Base-by-base conservation (phyloP, 35 echinoderm and acorn worm genomes). In the Hemicentrotus pulcherrimus region DNA sequence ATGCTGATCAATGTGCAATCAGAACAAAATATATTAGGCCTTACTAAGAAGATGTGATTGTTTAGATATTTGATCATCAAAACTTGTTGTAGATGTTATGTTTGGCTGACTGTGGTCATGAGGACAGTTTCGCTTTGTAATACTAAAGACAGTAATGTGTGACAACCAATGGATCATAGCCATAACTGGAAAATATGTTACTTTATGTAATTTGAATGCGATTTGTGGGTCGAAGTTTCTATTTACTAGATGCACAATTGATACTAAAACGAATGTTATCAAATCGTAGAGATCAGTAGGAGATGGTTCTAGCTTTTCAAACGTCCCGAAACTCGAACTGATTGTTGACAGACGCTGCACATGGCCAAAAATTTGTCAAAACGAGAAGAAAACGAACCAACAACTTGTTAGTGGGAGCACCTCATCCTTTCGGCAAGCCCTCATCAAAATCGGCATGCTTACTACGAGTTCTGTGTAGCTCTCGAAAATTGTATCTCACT, bases 381-480 rank as follows among this genome's bases (percentile, higher is more conserved):
- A 90, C 88, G 14, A 33, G 32, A 47, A 13, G 88, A 33, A 90
- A 33, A 90, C 2, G 11, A 90, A 45, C 46, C 88, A 90, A 90
- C 88, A 90, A 90, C 88, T 90, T 90, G 88, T 90, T 41, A 90
- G 32, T 45, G 65, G 88, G 32, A 30, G 88, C 46, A 45, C 88
- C 32, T 90, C 88, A 7, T 90, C 88, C 46, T 45, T 90, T 90
- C 46, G 46, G 32, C 88, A 35, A 90, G 88, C 32, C 46, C 88
- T 78, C 65, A 78, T 78, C 65, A 78, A 78, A 78, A n/a, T 78
- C 28, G n/a, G 65, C 4, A 78, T n/a, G 65, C 65, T 59, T 78
- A 78, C 65, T 78, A 78, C 65, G 19, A 22, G 65, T 28, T 78
- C 22, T 78, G 65, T 22, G 22, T 8, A 78, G 65, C 22, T 78